Conservation (phyloP, 64 coral and sea anemone genomes). For the Cladopsammia gracilis region DNA sequence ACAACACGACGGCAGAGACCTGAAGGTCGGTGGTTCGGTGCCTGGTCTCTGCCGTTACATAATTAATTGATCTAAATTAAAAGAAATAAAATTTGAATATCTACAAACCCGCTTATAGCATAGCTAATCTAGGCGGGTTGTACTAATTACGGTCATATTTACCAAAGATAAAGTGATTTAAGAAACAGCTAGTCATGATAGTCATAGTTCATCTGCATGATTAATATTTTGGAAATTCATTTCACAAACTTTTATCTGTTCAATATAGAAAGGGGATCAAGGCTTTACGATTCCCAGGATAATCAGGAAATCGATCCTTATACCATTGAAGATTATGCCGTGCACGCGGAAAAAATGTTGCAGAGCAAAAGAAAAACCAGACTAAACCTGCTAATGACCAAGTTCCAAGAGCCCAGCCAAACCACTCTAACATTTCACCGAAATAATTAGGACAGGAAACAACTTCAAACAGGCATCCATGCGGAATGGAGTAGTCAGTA, state of each 20-base stretch:
- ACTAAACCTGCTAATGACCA: slow-evolving; percentile 56
- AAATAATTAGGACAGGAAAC: slow-evolving; percentile 55
- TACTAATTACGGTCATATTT: too few species aligned
- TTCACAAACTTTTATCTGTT: neutral
- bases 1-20: too few species aligned
- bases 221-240: too few species aligned
- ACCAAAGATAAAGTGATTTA: too few species aligned
- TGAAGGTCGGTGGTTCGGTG: too few species aligned
- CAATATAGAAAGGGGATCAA: slow-evolving; percentile 56
- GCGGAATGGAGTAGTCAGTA: neutral
- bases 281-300: slow-evolving; percentile 41
- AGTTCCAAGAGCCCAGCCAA: slow-evolving; percentile 61
- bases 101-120: too few species aligned
- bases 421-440: slow-evolving; percentile 65
- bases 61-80: too few species aligned
- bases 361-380: slow-evolving; percentile 62
- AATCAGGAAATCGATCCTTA: slow-evolving; percentile 62
- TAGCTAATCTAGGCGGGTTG: too few species aligned
- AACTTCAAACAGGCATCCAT: neutral
- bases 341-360: slow-evolving; percentile 52
- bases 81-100: too few species aligned
- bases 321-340: slow-evolving; percentile 57
- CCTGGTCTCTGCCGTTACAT: too few species aligned
- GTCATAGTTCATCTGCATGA: too few species aligned
- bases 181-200: too few species aligned